phyloP scores from a whole-genome alignment of 53 echinoderm and acorn worm species.

The Zoroaster sp. region DNA sequence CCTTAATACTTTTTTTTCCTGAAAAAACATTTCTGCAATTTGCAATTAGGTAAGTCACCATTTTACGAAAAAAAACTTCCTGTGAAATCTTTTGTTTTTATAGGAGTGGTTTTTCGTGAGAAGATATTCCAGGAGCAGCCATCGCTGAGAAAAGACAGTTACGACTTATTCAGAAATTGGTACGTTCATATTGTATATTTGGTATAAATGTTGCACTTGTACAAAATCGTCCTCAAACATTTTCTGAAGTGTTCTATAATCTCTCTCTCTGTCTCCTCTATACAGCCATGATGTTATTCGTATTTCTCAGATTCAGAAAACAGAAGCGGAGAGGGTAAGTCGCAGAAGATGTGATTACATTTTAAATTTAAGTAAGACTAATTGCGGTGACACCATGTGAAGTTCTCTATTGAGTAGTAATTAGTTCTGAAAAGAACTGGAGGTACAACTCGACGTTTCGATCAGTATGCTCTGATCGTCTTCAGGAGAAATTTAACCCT shows the following conservation, averaged over 20 bases:
- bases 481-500: no score
- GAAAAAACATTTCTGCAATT: background rate
- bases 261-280: background rate
- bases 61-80: background rate
- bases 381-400: no score
- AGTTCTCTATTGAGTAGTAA: no score
- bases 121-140: slow-evolving; percentile 91
- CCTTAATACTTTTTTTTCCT: no score
- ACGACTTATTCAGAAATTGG: slow-evolving; percentile 85
- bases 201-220: no score
- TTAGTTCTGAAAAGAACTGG: no score
- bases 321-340: slow-evolving; percentile 46
- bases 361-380: no score
- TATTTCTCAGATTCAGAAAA: slow-evolving; percentile 39
- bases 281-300: slow-evolving; percentile 55
- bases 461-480: no score
- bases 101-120: slow-evolving; percentile 84
- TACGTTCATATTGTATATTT: no score
- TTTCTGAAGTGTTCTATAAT: background rate
- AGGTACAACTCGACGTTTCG: no score
- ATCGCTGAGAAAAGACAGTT: slow-evolving; percentile 70
- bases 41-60: background rate
- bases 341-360: no score
- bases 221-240: background rate
- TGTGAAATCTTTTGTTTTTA: background rate